A percentile compares a stretch with the other conserved stretches of the same genome.
Evolutionary conservation across 2,888 invertebrate genomes (phyloP).

Genomic region (Isoperla grammatica): DNA sequence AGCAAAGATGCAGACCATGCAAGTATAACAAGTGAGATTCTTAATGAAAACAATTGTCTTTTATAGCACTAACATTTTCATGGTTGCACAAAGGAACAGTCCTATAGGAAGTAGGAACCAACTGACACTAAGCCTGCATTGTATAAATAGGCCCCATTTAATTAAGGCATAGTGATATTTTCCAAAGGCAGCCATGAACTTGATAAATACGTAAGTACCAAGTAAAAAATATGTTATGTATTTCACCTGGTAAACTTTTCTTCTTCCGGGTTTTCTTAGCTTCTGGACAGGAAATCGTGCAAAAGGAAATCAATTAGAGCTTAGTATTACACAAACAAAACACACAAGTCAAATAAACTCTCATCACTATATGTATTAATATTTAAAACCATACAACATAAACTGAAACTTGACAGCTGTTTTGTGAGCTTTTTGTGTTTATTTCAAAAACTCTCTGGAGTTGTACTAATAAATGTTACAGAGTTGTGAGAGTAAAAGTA

Average conservation of each 20-base stretch:
- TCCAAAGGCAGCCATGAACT: too few species aligned
- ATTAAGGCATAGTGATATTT: too few species aligned
- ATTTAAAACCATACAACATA: neutral
- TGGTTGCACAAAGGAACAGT: too few species aligned
- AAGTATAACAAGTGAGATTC: too few species aligned
- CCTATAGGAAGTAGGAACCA: too few species aligned
- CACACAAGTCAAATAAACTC: constrained; percentile 29
- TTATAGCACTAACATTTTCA: too few species aligned
- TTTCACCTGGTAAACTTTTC: constrained; percentile 84
- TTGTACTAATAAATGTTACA: neutral
- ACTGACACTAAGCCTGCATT: too few species aligned
- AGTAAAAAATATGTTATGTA: constrained; percentile 21
- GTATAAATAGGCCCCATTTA: too few species aligned
- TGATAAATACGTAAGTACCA: too few species aligned
- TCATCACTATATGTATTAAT: constrained; percentile 13
- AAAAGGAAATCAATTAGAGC: constrained; percentile 36
- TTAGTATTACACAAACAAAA: constrained; percentile 23
- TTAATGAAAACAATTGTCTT: too few species aligned
- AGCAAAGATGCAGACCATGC: too few species aligned
- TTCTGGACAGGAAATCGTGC: constrained; percentile 59
- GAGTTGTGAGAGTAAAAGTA: neutral
- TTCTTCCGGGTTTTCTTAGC: constrained; percentile 94
- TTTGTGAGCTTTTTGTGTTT: constrained; percentile 4
- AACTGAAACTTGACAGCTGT: constrained; percentile 5
- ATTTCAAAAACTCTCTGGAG: neutral